Conservation (phyloP, 2,888 invertebrate genomes). For the Andrena flavipes region DNA sequence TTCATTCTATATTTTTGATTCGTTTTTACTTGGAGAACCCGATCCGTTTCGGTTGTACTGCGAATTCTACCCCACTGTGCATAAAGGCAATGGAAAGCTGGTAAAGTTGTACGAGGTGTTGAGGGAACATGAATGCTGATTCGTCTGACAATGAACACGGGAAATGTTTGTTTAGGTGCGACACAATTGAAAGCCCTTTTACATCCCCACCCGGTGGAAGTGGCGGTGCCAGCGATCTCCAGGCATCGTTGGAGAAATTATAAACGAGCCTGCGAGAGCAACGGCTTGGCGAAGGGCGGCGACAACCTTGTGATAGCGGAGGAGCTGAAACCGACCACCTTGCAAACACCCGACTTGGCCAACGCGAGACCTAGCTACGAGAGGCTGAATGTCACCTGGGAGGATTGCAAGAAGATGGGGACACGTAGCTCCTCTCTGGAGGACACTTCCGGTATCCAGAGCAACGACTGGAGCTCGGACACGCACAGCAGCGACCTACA, state of each 20-base stretch:
- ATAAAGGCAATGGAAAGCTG: too few species aligned
- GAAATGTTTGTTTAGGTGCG: slow-evolving; percentile 26
- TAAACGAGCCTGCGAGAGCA: not conserved
- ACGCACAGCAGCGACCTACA: slow-evolving; percentile 67
- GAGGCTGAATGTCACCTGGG: slow-evolving; percentile 60
- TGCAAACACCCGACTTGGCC: slow-evolving; percentile 33
- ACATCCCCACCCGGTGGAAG: not conserved
- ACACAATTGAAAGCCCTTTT: slow-evolving; percentile 12
- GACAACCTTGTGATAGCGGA: slow-evolving; percentile 33
- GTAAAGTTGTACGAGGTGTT: too few species aligned
- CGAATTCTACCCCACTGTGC: too few species aligned
- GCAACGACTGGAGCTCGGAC: slow-evolving; percentile 73
- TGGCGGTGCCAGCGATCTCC: not conserved
- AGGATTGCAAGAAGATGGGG: slow-evolving; percentile 53
- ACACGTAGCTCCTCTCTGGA: slow-evolving; percentile 62
- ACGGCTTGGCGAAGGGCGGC: slow-evolving; percentile 22
- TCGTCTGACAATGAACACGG: not conserved
- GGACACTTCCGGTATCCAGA: slow-evolving; percentile 76
- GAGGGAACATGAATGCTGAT: not conserved
- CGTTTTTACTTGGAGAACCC: too few species aligned
- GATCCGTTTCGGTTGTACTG: too few species aligned
- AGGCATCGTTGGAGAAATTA: slow-evolving; percentile 10
- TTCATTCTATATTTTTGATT: too few species aligned
- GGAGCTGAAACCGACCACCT: slow-evolving; percentile 24
- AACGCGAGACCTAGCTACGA: slow-evolving; percentile 71